These are phyloP conservation scores for Periophthalmodon schlosseri DNA, from an alignment of 2,113 vertebrate species.

Conservation along the genomic window DNA sequence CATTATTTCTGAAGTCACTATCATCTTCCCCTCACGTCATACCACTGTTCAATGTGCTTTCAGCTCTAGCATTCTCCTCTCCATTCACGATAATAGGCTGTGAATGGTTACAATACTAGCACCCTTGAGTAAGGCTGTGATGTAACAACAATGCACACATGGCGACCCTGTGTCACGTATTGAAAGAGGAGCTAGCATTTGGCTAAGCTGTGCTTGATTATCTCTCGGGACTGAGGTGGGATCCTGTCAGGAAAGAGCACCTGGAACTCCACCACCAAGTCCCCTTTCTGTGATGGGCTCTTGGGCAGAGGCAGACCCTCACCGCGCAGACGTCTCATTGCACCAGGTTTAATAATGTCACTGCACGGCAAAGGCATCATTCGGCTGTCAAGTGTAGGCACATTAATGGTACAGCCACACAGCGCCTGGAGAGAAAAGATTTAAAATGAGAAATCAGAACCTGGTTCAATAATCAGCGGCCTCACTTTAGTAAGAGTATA, in stretches of 20 bases:
- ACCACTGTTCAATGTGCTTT: slow-evolving; percentile 23
- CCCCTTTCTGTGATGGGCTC: slow-evolving; percentile 89
- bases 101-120: slow-evolving; percentile 61
- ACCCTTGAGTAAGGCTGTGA: slow-evolving; percentile 58
- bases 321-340: slow-evolving; percentile 88
- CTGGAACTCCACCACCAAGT: slow-evolving; percentile 96
- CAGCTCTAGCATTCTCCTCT: slow-evolving; percentile 26
- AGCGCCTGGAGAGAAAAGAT: slow-evolving; percentile 82
- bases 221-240: slow-evolving; percentile 92
- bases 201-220: slow-evolving; percentile 94
- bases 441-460: background rate
- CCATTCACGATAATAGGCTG: slow-evolving; percentile 61
- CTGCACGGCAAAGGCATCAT: slow-evolving; percentile 94
- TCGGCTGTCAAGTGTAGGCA: slow-evolving; percentile 93
- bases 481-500: slow-evolving; percentile 1
- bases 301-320: slow-evolving; percentile 93
- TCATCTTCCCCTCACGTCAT: slow-evolving; percentile 20
- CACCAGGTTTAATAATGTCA: slow-evolving; percentile 92
- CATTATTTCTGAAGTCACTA: slow-evolving; percentile 44
- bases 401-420: slow-evolving; percentile 96
- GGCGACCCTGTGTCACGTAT: slow-evolving; percentile 17
- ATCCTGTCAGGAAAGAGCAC: slow-evolving; percentile 96
- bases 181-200: slow-evolving; percentile 64
- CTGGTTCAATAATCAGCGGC: slow-evolving; percentile 22
- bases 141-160: slow-evolving; percentile 36